Evolutionary conservation across 1,140 invertebrate genomes (phyloP).

Genomic region (Drosophila quadrilineata): DNA sequence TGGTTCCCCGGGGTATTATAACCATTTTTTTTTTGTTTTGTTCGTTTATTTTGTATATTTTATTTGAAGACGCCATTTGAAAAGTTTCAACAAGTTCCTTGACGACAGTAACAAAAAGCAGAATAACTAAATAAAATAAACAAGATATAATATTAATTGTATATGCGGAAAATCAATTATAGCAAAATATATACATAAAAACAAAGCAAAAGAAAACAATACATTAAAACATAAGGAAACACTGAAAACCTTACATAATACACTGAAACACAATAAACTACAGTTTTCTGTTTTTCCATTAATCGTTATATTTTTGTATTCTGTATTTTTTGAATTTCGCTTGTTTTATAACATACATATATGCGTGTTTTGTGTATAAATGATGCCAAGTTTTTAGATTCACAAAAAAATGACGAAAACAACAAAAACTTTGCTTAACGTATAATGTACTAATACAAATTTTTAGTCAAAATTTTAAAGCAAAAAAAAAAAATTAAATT

Average conservation of each 20-base stretch:
- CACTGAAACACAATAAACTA: conserved; percentile 14
- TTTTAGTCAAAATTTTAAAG: conserved; percentile 72
- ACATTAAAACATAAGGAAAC: not conserved
- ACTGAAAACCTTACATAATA: conserved; percentile 17
- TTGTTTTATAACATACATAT: conserved; percentile 19
- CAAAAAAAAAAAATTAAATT: conserved; percentile 37
- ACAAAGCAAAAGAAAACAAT: conserved; percentile 16
- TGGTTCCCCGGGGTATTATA: conserved; percentile 64
- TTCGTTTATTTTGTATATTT: conserved; percentile 45
- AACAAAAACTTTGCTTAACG: conserved; percentile 35
- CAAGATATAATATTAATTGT: conserved; percentile 1
- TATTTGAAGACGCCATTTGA: conserved; percentile 63
- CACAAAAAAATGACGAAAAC: not conserved
- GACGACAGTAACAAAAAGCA: conserved; percentile 50
- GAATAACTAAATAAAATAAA: conserved; percentile 23
- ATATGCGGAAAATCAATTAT: conserved; percentile 38
- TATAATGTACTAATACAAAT: conserved; percentile 64
- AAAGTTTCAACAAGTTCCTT: conserved; percentile 75
- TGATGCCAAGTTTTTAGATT: conserved; percentile 32
- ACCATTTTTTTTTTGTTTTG: conserved; percentile 56
- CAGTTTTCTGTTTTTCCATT: conserved; percentile 29
- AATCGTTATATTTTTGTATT: not conserved
- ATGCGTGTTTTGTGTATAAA: conserved; percentile 39
- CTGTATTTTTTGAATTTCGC: conserved; percentile 2
- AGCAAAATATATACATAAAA: conserved; percentile 69